Base-by-base conservation (phyloP, 2,113 vertebrate species). In the Chloropsis hardwickii region DNA sequence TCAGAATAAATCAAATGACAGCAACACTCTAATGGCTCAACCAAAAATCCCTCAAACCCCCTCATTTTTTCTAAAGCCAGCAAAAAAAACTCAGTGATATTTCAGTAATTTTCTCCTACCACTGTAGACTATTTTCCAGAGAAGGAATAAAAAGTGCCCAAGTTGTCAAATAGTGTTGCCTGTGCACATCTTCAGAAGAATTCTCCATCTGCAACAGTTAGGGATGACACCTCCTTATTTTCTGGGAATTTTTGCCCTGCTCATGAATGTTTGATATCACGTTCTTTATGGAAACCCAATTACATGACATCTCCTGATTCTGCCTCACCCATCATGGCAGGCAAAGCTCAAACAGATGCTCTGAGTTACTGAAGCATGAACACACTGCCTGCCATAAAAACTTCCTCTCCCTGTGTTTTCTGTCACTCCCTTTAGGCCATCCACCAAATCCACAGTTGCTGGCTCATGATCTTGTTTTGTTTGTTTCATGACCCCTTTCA, bases 381-480 rank as follows among this genome's bases (percentile, higher is more conserved):
- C 50, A 80, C 2, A 3, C 33, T 90, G 87, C 81, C 92, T 95
- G 95, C 58, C 79, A 81, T 4, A 4, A 77, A 91, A 92, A 77
- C 39, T 0, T 45, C 81, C 69, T 82, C 91, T 91, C 74, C 66
- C 74, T 48, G 25, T 65, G 42, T 73, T 86, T 92, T 73, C 84
- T 93, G 88, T 95, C 89, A 72, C 88, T 96, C 87, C 90, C 85
- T 92, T 95, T 61, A 93, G 66, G 81, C 89, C 85, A 89, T 40
- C 15, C 78, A 89, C 66, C 86, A 81, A 67, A 88, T 60, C 35
- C 61, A 73, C 42, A 84, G 76, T 21, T 50, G 29, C 70, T 88
- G 58, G 50, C 67, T 73, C 66, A 47, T 23, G 42, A 88, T 66
- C 60, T 45, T 53, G n/a, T 53, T 88, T 80, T 80, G 66, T 27